These are phyloP conservation scores for Centruroides vittatus DNA, from an alignment of 1,140 invertebrate genomes.

Conservation along the genomic window DNA sequence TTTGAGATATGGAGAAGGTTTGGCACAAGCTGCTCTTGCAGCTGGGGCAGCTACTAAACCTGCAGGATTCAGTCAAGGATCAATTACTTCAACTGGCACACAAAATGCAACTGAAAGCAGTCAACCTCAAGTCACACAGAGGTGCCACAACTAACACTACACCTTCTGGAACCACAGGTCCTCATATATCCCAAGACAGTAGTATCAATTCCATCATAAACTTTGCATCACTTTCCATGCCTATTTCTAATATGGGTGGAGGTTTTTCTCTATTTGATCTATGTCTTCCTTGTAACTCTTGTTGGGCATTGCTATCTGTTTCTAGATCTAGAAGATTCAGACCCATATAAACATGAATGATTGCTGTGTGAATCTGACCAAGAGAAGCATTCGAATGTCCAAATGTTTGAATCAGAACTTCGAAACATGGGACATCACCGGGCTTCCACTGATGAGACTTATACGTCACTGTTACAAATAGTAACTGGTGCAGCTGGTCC, in stretches of 20 bases:
- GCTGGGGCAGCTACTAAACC: slow-evolving; percentile 28
- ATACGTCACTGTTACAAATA: too few species aligned
- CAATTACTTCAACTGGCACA: too few species aligned
- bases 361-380: neutral
- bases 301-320: slow-evolving; percentile 23
- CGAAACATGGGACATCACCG: too few species aligned
- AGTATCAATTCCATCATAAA: too few species aligned
- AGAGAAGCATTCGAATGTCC: too few species aligned
- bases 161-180: neutral
- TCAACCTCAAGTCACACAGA: too few species aligned
- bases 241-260: slow-evolving; percentile 17
- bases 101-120: too few species aligned
- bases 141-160: neutral
- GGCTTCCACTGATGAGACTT: too few species aligned
- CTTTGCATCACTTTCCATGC: neutral
- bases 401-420: too few species aligned
- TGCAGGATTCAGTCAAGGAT: neutral
- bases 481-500: too few species aligned
- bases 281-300: slow-evolving; percentile 50
- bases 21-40: slow-evolving; percentile 29
- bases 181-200: neutral
- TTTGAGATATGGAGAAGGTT: slow-evolving; percentile 1
- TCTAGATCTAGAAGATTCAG: slow-evolving; percentile 26
- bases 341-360: slow-evolving; percentile 26
- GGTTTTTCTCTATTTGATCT: slow-evolving; percentile 40